Percentiles rank a stretch among this genome's conserved stretches.
These are phyloP conservation scores for Pararge aegeria DNA, from an alignment of 1,140 invertebrate genomes.

Conservation along the genomic window DNA sequence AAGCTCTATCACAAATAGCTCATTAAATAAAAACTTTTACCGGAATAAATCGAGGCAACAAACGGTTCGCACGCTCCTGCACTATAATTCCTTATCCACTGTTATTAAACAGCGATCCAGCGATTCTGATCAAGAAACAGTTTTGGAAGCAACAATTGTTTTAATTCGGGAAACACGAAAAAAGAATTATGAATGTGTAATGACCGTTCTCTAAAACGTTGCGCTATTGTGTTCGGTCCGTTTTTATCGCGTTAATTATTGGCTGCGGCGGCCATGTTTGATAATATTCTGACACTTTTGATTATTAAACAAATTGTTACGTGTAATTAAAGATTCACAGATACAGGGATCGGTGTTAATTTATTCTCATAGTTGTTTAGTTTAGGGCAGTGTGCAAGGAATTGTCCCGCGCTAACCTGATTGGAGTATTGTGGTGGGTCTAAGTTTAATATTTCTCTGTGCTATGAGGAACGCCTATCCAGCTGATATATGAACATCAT, in stretches of 20 bases:
- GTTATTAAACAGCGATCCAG: conserved; percentile 55
- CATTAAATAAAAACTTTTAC: too few relatives aligned
- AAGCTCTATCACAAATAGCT: too few relatives aligned
- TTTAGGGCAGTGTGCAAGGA: neutral
- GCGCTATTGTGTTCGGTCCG: conserved; percentile 49
- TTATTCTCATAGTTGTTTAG: neutral
- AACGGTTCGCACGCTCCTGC: neutral
- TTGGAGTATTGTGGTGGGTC: too few relatives aligned
- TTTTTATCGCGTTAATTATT: conserved; percentile 39
- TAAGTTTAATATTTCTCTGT: too few relatives aligned
- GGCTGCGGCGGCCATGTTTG: conserved; percentile 18
- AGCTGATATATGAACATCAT: too few relatives aligned
- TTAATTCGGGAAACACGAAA: conserved; percentile 59
- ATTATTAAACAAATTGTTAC: conserved; percentile 28
- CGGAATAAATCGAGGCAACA: too few relatives aligned
- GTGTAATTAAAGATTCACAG: conserved; percentile 21
- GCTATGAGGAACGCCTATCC: too few relatives aligned
- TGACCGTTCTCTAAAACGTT: conserved; percentile 50
- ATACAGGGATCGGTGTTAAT: conserved; percentile 17
- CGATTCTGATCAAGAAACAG: conserved; percentile 57
- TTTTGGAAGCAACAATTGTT: conserved; percentile 58
- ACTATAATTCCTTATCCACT: conserved; percentile 39
- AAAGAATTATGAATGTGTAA: conserved; percentile 67
- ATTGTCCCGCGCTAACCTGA: too few relatives aligned
- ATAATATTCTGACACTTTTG: conserved; percentile 28